These are phyloP conservation scores for Agrilus planipennis DNA, from an alignment of 1,140 invertebrate genomes.

Conservation along the genomic window DNA sequence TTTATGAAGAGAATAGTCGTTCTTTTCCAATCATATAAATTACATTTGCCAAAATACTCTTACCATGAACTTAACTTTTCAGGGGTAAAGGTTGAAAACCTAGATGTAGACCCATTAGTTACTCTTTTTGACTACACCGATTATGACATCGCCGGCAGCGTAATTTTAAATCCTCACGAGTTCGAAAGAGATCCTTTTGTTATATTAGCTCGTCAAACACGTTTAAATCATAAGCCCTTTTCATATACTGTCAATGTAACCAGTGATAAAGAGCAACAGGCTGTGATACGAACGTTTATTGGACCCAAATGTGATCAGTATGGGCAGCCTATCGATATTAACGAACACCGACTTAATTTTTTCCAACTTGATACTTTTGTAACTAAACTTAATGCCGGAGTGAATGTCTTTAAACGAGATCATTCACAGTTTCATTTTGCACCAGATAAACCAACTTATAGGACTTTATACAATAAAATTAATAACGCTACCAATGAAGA, in stretches of 20 bases:
- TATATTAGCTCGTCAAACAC: slow-evolving; percentile 35
- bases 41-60: slow-evolving; percentile 42
- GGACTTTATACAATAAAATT: slow-evolving; percentile 44
- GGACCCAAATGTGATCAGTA: slow-evolving; percentile 54
- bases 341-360: slow-evolving; percentile 45
- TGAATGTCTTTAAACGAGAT: slow-evolving; percentile 51
- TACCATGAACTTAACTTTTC: slow-evolving; percentile 45
- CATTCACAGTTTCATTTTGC: slow-evolving; percentile 53
- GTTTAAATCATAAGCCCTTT: slow-evolving; percentile 52
- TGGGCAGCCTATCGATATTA: slow-evolving; percentile 35
- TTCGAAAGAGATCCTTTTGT: slow-evolving; percentile 22
- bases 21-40: slow-evolving; percentile 31
- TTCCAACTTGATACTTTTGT: slow-evolving; percentile 43
- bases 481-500: slow-evolving; percentile 37
- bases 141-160: slow-evolving; percentile 50
- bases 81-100: slow-evolving; percentile 47
- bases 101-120: slow-evolving; percentile 48
- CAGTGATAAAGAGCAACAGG: slow-evolving; percentile 41
- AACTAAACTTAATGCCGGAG: slow-evolving; percentile 41
- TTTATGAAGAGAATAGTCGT: slow-evolving; percentile 43
- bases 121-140: slow-evolving; percentile 63
- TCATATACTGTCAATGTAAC: slow-evolving; percentile 45
- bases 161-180: slow-evolving; percentile 34
- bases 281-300: slow-evolving; percentile 50
- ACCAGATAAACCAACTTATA: slow-evolving; percentile 49